Percentiles rank a stretch among this genome's conserved stretches.
Conservation (phyloP, 2,797 vertebrate species). For the Poecilia velifera region DNA sequence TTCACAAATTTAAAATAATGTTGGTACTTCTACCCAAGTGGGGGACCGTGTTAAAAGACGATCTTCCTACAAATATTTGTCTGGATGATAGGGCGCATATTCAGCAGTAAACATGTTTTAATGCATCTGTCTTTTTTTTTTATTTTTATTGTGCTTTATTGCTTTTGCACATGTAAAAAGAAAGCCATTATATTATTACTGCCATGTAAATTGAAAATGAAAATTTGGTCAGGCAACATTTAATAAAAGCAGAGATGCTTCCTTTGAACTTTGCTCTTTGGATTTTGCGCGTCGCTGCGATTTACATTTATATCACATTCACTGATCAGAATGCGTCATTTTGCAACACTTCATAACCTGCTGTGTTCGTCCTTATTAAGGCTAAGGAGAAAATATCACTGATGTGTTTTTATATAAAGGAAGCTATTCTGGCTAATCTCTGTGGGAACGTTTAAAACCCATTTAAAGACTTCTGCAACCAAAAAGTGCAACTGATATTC, state of each 20-base stretch:
- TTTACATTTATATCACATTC: neutral
- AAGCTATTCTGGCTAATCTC: neutral
- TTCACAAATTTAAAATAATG: neutral
- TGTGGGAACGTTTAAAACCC: neutral
- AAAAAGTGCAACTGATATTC: neutral
- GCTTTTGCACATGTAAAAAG: slow-evolving; percentile 40
- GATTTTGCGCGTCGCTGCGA: no score
- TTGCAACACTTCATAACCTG: neutral
- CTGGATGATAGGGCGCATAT: neutral
- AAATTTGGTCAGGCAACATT: slow-evolving; percentile 1
- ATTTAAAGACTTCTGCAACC: neutral
- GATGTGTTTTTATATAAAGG: neutral
- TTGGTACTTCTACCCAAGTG: neutral
- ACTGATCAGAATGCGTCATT: neutral
- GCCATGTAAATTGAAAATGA: neutral
- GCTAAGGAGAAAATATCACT: neutral
- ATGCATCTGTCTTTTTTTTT: slow-evolving; percentile 11
- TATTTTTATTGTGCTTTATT: slow-evolving; percentile 42
- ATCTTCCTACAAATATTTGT: neutral
- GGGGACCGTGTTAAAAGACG: neutral
- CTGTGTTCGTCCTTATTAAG: neutral
- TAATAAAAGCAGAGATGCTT: neutral
- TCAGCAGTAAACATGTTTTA: slow-evolving; percentile 10
- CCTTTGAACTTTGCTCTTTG: neutral
- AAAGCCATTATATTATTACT: slow-evolving; percentile 21